Conservation (phyloP, 2,113 vertebrate genomes). For the Esox niger region DNA sequence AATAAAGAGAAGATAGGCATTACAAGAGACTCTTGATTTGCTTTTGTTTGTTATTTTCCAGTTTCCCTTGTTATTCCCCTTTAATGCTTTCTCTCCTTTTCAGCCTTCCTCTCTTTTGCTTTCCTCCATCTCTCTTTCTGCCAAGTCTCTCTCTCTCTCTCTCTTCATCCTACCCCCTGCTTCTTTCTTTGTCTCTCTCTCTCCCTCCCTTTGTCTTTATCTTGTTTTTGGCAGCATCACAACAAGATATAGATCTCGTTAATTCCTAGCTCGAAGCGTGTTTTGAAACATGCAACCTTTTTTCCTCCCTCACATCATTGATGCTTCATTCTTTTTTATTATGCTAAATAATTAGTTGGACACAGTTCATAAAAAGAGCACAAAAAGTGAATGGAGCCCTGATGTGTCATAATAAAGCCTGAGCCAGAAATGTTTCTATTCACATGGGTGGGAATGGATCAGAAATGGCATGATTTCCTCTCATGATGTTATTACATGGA, state of each 20-base stretch:
- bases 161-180: not conserved
- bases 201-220: not conserved
- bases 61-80: not conserved
- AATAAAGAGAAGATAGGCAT: slow-evolving; percentile 38
- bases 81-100: slow-evolving; percentile 3
- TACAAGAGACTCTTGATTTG: slow-evolving; percentile 38
- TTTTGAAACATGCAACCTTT: slow-evolving; percentile 38
- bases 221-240: slow-evolving; percentile 31
- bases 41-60: slow-evolving; percentile 29
- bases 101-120: slow-evolving; percentile 1
- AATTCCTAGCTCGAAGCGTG: slow-evolving; percentile 56
- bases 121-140: not conserved
- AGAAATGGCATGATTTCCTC: not conserved
- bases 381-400: not conserved
- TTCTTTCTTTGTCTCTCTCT: slow-evolving; percentile 1
- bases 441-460: not conserved
- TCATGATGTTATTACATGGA: not conserved
- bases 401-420: not conserved
- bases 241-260: slow-evolving; percentile 50
- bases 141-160: slow-evolving; percentile 1
- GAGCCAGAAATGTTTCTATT: not conserved
- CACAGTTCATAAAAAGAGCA: slow-evolving; percentile 6
- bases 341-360: slow-evolving; percentile 25
- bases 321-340: slow-evolving; percentile 42
- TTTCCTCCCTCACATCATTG: slow-evolving; percentile 21